Percentiles rank a stretch among this genome's conserved stretches.
phyloP scores from a whole-genome alignment of 2,797 vertebrate species.

The Ambastaia sidthimunki region DNA sequence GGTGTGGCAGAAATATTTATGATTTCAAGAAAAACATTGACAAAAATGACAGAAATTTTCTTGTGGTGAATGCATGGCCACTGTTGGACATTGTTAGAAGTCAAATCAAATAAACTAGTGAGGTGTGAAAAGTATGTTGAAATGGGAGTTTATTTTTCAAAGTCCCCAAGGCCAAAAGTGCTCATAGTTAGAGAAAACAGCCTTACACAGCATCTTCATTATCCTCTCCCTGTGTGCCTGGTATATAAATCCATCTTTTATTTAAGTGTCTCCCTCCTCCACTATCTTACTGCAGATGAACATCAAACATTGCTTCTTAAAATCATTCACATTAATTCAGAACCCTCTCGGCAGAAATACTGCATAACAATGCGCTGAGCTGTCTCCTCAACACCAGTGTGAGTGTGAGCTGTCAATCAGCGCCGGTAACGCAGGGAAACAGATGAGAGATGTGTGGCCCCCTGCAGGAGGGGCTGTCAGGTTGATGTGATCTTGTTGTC shows the following conservation, averaged over 20 bases:
- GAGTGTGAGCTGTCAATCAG: slow-evolving; percentile 77
- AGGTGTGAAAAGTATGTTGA: too few species aligned
- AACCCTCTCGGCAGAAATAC: slow-evolving; percentile 43
- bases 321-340: slow-evolving; percentile 40
- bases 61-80: too few species aligned
- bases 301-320: slow-evolving; percentile 25
- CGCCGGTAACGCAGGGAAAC: slow-evolving; percentile 66
- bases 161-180: background rate
- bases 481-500: slow-evolving; percentile 75
- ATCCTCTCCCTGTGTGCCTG: background rate
- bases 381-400: slow-evolving; percentile 41
- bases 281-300: slow-evolving; percentile 29
- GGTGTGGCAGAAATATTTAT: too few species aligned
- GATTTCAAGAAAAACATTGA: too few species aligned
- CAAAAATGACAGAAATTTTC: too few species aligned
- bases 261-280: slow-evolving; percentile 25
- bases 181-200: background rate
- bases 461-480: slow-evolving; percentile 79
- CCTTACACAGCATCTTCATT: background rate
- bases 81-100: too few species aligned
- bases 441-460: slow-evolving; percentile 74
- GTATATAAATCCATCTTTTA: slow-evolving; percentile 29
- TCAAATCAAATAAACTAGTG: too few species aligned
- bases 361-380: slow-evolving; percentile 48
- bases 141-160: background rate